These are phyloP conservation scores for Heliconius nattereri DNA, from an alignment of 1,140 invertebrate species.

Conservation along the genomic window DNA sequence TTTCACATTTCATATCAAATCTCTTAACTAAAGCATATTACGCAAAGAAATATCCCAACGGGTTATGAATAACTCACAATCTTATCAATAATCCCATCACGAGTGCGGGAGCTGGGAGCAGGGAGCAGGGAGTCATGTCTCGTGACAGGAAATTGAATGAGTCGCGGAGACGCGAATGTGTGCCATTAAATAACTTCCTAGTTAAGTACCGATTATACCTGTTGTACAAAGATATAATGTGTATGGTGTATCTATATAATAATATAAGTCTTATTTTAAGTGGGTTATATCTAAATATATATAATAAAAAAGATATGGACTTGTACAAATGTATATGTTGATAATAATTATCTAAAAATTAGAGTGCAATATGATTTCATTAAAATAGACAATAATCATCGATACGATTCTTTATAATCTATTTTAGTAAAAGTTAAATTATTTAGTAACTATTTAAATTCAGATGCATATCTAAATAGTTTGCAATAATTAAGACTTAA, in stretches of 20 bases:
- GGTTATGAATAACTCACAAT: slow-evolving; percentile 25
- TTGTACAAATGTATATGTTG: no score
- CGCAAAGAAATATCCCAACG: not conserved
- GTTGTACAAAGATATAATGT: not conserved
- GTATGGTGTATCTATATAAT: not conserved
- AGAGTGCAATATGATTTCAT: no score
- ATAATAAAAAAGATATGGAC: no score
- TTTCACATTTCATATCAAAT: not conserved
- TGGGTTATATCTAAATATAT: not conserved
- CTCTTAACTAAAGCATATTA: not conserved
- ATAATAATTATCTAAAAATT: no score
- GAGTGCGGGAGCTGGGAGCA: slow-evolving; percentile 34
- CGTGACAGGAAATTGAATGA: slow-evolving; percentile 72
- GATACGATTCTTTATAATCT: no score
- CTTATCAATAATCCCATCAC: slow-evolving; percentile 54
- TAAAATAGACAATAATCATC: no score
- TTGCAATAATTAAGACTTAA: not conserved
- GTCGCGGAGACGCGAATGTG: slow-evolving; percentile 57
- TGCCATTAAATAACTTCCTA: slow-evolving; percentile 63
- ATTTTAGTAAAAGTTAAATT: no score
- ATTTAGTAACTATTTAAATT: not conserved
- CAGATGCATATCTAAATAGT: not conserved
- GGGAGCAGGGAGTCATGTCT: slow-evolving; percentile 40
- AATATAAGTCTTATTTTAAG: not conserved
- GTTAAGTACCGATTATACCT: slow-evolving; percentile 32